Evolutionary conservation across 2,113 vertebrate species (phyloP).

Genomic region (Pithys albifrons): DNA sequence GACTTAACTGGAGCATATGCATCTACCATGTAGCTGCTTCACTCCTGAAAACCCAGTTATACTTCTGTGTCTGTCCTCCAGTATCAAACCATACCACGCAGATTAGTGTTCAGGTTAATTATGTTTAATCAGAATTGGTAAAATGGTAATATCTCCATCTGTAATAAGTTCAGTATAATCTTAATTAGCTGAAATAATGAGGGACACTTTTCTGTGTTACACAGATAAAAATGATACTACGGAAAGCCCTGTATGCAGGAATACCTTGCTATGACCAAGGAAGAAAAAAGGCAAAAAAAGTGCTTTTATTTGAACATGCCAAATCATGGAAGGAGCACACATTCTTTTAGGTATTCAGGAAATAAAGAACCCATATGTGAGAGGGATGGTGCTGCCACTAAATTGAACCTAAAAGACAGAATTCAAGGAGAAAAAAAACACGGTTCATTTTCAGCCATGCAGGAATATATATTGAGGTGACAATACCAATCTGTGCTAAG

Average conservation of each 20-base stretch:
- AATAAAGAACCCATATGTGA: neutral
- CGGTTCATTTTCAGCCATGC: slow-evolving; percentile 1
- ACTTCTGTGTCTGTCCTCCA: neutral
- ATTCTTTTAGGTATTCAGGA: neutral
- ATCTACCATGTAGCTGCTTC: neutral
- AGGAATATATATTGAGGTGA: slow-evolving; percentile 46
- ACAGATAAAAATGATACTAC: neutral
- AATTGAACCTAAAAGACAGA: slow-evolving; percentile 25
- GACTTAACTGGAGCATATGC: neutral
- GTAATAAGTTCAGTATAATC: neutral
- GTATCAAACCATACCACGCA: neutral
- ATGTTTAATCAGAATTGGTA: neutral
- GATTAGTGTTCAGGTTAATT: neutral
- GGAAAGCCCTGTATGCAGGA: neutral
- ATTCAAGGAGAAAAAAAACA: slow-evolving; percentile 1
- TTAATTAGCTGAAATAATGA: neutral
- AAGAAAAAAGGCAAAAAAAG: no score
- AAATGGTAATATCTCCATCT: neutral
- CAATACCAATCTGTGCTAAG: slow-evolving; percentile 43
- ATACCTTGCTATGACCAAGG: neutral
- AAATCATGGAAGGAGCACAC: neutral
- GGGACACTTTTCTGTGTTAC: neutral
- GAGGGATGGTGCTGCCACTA: neutral
- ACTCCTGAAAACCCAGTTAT: neutral
- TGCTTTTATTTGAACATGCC: neutral